Base-by-base conservation (phyloP, 2,888 invertebrate genomes). In the Ptychoptera albimana region DNA sequence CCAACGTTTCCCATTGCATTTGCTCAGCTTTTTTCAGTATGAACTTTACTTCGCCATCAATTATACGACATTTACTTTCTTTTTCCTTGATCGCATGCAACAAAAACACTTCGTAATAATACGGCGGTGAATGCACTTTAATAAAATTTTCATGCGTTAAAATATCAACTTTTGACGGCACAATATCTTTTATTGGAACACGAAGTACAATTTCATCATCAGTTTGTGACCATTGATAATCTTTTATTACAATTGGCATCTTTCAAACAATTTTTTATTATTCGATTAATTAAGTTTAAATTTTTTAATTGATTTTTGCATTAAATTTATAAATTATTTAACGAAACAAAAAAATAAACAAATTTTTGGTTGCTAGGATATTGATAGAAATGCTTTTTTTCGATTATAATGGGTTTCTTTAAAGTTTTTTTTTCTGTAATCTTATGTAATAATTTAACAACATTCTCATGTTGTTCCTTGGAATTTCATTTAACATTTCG, bases 151-250 rank as follows among this genome's bases (percentile, higher is more conserved):
- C 72, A 1, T 78, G 71, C 0, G 78, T 76, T 52, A 83, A 75
- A 37, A 86, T 60, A 58, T 84, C 79, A 0, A 79, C 73, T 9
- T 44, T 45, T 45, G 73, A 74, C 29, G 70, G 67, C 51, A 68
- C 70, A 1, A 73, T 69, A 7, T 75, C 75, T 54, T 71, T 76
- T 42, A 83, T 57, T 6, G 82, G 79, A 29, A 85, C 72, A 50
- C 70, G 70, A 45, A 88, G 70, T 47, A 74, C 71, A 8, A 87
- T 55, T 34, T 62, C 63, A 35, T 68, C 67, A 11, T 68, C 64
- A 2, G 77, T 77, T 68, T 88, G 83, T 35, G 74, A 74, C 87
- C 87, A 88, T 34, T 71, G 72, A 55, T 70, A 81, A 66, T 85
- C 78, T 66, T 79, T 81, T 1, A 87, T 69, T 51, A 82, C 52